phyloP scores from a whole-genome alignment of 1,140 invertebrate genomes.

The Trichomalopsis sarcophagae region DNA sequence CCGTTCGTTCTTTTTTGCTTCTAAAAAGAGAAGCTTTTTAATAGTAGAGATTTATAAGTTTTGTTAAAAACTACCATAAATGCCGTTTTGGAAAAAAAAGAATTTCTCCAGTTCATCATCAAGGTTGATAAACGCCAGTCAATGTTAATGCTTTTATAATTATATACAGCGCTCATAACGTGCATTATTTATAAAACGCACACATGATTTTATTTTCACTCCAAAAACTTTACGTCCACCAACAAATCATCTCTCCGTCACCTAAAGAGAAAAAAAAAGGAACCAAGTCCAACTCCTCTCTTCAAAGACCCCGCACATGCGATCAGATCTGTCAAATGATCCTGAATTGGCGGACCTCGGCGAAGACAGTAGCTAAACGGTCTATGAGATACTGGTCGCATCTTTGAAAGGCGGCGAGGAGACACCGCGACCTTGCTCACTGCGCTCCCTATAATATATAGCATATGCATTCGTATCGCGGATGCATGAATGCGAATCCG shows the following conservation, averaged over 20 bases:
- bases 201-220: too few relatives aligned
- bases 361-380: not conserved
- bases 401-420: not conserved
- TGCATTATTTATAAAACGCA: too few relatives aligned
- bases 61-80: too few relatives aligned
- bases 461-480: not conserved
- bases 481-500: not conserved
- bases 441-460: not conserved
- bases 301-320: too few relatives aligned
- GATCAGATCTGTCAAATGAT: too few relatives aligned
- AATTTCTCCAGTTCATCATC: not conserved
- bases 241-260: not conserved
- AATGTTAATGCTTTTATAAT: too few relatives aligned
- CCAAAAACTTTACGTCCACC: not conserved
- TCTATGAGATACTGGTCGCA: not conserved
- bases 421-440: slow-evolving; percentile 11
- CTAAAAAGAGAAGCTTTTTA: not conserved
- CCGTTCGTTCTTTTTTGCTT: not conserved
- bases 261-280: too few relatives aligned
- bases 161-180: too few relatives aligned
- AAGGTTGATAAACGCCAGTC: too few relatives aligned
- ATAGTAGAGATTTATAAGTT: not conserved
- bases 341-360: not conserved
- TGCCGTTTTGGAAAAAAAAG: not conserved
- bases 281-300: too few relatives aligned